phyloP scores from a whole-genome alignment of 2,113 vertebrate species.

The Thinocorus orbignyianus region DNA sequence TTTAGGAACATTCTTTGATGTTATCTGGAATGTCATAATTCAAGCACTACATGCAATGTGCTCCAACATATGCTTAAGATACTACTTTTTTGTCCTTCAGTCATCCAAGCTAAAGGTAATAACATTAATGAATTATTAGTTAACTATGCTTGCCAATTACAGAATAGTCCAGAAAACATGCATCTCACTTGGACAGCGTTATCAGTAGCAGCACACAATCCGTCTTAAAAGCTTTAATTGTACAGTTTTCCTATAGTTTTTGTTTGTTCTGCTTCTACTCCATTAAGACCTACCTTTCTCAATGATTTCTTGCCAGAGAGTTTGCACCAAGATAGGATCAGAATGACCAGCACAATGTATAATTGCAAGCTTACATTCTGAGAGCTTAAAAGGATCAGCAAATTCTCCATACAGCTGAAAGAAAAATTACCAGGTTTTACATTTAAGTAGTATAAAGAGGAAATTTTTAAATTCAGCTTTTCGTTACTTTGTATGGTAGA shows the following conservation, averaged over 20 bases:
- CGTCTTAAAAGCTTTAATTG: neutral
- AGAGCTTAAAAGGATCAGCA: constrained; percentile 93
- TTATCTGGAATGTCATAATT: neutral
- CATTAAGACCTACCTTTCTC: constrained; percentile 85
- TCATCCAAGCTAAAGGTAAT: neutral
- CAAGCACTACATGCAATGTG: neutral
- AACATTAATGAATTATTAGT: neutral
- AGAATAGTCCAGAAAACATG: neutral
- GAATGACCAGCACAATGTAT: constrained; percentile 96
- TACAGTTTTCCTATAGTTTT: neutral
- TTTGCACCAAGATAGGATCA: constrained; percentile 93
- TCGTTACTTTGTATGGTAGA: neutral
- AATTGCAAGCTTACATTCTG: constrained; percentile 96
- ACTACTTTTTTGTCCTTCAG: neutral
- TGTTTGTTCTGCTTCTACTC: neutral
- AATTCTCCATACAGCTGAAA: constrained; percentile 94
- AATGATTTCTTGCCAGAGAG: constrained; percentile 95
- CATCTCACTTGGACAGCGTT: neutral
- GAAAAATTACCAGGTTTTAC: neutral
- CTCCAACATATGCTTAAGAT: neutral
- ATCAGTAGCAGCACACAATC: neutral
- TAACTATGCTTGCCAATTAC: neutral
- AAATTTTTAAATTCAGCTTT: neutral
- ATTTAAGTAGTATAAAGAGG: neutral
- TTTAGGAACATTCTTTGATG: neutral